Percentiles rank a stretch among this genome's conserved stretches.
These are phyloP conservation scores for Chanos chanos DNA, from an alignment of 2,797 vertebrate genomes.

Conservation along the genomic window DNA sequence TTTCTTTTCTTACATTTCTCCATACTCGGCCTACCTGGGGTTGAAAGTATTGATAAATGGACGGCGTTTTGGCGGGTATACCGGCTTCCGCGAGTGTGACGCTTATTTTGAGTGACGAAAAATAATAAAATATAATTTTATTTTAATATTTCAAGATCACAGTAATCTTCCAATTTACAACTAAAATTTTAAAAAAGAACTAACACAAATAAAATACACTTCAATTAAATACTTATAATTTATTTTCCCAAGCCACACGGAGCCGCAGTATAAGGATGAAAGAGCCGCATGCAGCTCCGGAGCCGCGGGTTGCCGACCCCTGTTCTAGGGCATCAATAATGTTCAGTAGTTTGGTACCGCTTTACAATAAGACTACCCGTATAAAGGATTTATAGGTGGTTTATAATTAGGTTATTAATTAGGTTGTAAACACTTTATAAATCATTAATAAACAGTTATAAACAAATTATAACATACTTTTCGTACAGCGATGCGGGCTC, in stretches of 20 bases:
- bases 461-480: no score
- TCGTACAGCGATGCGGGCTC: no score
- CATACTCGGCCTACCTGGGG: background rate
- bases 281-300: background rate
- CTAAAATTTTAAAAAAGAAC: no score
- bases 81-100: background rate
- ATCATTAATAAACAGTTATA: no score
- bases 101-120: background rate
- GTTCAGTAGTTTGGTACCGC: no score
- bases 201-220: background rate
- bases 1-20: background rate
- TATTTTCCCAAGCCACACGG: background rate
- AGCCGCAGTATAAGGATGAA: background rate
- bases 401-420: no score
- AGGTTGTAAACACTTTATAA: no score
- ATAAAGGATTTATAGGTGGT: no score
- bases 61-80: background rate
- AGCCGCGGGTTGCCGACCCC: background rate
- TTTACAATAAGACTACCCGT: no score
- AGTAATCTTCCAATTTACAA: background rate
- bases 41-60: background rate
- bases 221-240: background rate
- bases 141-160: background rate
- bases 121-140: background rate
- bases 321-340: no score